Base-by-base conservation (phyloP, 2,113 vertebrate species). In the human (Homo sapiens) region DNA sequence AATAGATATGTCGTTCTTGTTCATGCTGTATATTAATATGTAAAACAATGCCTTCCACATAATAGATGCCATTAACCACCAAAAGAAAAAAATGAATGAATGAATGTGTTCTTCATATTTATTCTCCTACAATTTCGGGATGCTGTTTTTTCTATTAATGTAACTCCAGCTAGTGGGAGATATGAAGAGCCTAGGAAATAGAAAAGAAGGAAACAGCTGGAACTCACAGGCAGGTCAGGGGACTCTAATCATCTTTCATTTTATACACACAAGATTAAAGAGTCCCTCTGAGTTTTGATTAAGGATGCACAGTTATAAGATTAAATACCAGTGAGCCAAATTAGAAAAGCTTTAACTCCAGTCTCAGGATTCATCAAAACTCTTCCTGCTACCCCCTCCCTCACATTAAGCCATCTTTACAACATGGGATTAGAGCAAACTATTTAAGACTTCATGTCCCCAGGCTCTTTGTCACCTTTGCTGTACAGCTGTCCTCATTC, bases 311-410 rank as follows among this genome's bases (percentile, higher is more conserved):
- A 99, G 99, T 99, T 99, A 99, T 98, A 99, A 99, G 99, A 99
- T 99, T 99, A 99, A 99, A 99, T 98, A 98, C 98, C 96, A 96
- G 98, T 64, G 98, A 99, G 98, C 98, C 98, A 99, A 99, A 99
- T 99, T 99, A 99, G 96, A 99, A 99, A 99, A 99, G 99, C 98
- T 99, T 99, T 99, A 98, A 99, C 96, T 98, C 98, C 99, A 99
- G 99, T 99, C 99, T 99, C 99, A 82, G 98, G 99, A 99, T 99
- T 99, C 99, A 99, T 99, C 99, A 99, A 99, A 98, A 97, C 96
- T 98, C 98, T 98, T 98, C 98, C 98, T 98, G 98, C 98, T 98
- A 98, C 98, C 18, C 18, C 38, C 40, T 61, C 40, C 59, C 55
- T 57, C 61, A 55, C 40, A 52, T 90, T 97, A 97, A 98, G 89